Evolutionary conservation across 2,797 vertebrate genomes (phyloP).

Genomic region (Coranthus polyacanthus): DNA sequence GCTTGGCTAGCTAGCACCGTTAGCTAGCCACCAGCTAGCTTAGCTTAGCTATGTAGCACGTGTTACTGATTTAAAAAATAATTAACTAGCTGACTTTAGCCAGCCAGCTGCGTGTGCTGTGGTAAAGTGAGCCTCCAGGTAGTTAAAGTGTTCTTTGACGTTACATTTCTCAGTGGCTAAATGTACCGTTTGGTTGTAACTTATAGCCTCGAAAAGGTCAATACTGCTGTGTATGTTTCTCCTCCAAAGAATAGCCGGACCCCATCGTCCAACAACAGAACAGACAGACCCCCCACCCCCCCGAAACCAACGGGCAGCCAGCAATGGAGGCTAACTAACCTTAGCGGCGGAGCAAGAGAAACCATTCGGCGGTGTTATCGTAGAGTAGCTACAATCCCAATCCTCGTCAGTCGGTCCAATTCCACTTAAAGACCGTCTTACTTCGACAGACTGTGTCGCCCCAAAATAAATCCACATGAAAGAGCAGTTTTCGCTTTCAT

Average conservation of each 20-base stretch:
- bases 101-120: constrained; percentile 2
- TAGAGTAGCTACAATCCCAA: constrained; percentile 46
- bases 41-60: constrained; percentile 84
- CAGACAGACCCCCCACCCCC: constrained; percentile 46
- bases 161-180: background rate
- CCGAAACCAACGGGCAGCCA: constrained; percentile 51
- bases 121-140: background rate
- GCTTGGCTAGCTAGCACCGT: constrained; percentile 43
- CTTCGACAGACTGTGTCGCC: constrained; percentile 47
- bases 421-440: constrained; percentile 32
- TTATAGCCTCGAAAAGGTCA: constrained; percentile 66
- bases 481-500: constrained; percentile 69
- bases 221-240: constrained; percentile 58
- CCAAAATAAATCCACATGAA: constrained; percentile 81
- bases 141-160: background rate
- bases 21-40: constrained; percentile 59
- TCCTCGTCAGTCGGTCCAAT: constrained; percentile 53
- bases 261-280: constrained; percentile 73
- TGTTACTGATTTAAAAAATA: constrained; percentile 80
- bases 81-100: constrained; percentile 45
- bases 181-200: background rate
- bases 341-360: constrained; percentile 68
- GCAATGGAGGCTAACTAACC: constrained; percentile 81
- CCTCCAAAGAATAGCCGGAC: constrained; percentile 77
- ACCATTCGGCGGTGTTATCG: constrained; percentile 68